Evolutionary conservation across 1,140 invertebrate genomes (phyloP), one percentile per base, ranked within the genome.

Genomic region (Cheumatopsyche charites): DNA sequence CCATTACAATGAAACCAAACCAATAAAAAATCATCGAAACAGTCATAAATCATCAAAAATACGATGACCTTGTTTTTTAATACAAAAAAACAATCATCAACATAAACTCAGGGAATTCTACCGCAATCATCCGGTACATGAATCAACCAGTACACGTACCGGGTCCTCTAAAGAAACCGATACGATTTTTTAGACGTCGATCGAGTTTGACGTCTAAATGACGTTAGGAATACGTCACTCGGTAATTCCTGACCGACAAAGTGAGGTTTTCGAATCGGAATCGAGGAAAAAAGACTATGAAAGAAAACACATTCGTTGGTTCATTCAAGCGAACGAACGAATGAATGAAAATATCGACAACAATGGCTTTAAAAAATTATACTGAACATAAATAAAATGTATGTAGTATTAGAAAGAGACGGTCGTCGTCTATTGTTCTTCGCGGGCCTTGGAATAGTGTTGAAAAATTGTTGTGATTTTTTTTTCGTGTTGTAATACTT

Each of bases 341-440:
- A 58, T 58, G 55, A 58, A 58, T 58, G 55, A 58, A 58, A 58
- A 58, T 23, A 58, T 58, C 55, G 55, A 58, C 55, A 58, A 58
- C 55, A 58, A 58, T 58, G 55, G 55, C 55, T 19, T 9, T 15
- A 23, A 58, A 58, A 58, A 58, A 58, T 23, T 13, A 52, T 9
- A 3, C 9, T 9, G 29, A 58, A 58, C 12, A 12, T 25, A 58
- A 58, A 25, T 12, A 58, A 58, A 58, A 58, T 23, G 23, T 19
- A 25, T 7, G 23, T 58, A 58, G 55, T 58, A 25, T 58, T 52
- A 58, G 11, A 58, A 11, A 4, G 55, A 58, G 55, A 21, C 9
- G 9, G 55, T 7, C 4, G 55, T 36, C n/a, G 55, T 23, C 55
- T 58, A 58, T 58, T 58, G 55, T 58, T 58, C 23, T 12, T 6